Evolutionary conservation across 2,888 invertebrate species (phyloP).

Genomic region (Oxytorus armatus): DNA sequence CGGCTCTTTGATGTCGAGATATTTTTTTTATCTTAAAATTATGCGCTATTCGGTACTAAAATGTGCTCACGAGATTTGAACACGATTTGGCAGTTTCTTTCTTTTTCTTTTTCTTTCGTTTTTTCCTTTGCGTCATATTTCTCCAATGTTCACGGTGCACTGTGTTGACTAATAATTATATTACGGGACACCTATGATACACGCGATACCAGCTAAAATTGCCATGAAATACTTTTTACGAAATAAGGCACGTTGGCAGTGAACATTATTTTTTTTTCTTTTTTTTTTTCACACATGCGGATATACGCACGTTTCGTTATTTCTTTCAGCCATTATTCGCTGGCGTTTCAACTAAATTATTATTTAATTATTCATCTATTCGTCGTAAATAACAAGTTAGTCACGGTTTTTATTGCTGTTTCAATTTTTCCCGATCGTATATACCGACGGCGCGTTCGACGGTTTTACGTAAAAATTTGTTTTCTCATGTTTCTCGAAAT

Average conservation of each 20-base stretch:
- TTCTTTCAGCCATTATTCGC: background rate
- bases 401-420: slow-evolving; percentile 48
- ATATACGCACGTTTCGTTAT: slow-evolving; percentile 14
- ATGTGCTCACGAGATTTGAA: slow-evolving; percentile 61
- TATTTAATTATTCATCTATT: slow-evolving; percentile 32
- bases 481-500: slow-evolving; percentile 5
- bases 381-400: slow-evolving; percentile 50
- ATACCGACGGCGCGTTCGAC: slow-evolving; percentile 5
- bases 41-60: slow-evolving; percentile 40
- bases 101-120: slow-evolving; percentile 27
- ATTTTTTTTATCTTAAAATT: slow-evolving; percentile 59
- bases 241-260: slow-evolving; percentile 63
- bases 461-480: no score
- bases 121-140: slow-evolving; percentile 11
- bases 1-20: slow-evolving; percentile 41
- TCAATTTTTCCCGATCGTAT: background rate
- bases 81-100: slow-evolving; percentile 67
- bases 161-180: slow-evolving; percentile 45
- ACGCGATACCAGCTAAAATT: slow-evolving; percentile 51
- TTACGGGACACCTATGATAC: slow-evolving; percentile 47
- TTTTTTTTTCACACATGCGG: slow-evolving; percentile 6
- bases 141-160: slow-evolving; percentile 34
- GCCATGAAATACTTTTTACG: slow-evolving; percentile 54
- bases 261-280: slow-evolving; percentile 37
- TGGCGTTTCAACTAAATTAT: slow-evolving; percentile 42